Percentiles rank a stretch among this genome's conserved stretches.
Evolutionary conservation across 2,113 vertebrate genomes (phyloP).

Genomic region (Pygoscelis antarcticus): DNA sequence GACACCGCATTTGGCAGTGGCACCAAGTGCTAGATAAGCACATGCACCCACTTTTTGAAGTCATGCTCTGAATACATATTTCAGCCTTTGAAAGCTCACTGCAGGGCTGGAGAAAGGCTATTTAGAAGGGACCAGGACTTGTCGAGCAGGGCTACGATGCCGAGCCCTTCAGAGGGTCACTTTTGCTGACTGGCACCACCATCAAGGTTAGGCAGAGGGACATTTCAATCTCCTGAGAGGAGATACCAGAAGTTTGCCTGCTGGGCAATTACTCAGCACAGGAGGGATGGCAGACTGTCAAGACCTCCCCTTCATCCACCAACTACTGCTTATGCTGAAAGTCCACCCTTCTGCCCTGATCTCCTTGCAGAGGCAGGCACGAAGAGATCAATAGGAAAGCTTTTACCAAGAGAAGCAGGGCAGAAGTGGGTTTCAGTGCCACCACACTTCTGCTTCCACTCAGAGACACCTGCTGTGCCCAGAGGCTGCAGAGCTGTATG

Average conservation of each 20-base stretch:
- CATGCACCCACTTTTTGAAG: neutral
- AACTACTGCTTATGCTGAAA: neutral
- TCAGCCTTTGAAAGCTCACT: neutral
- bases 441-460: neutral
- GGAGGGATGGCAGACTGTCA: neutral
- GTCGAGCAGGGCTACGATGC: accelerated
- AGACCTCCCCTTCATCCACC: neutral
- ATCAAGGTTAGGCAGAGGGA: neutral
- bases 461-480: neutral
- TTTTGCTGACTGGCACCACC: neutral
- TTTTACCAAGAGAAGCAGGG: neutral
- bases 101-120: neutral
- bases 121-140: neutral
- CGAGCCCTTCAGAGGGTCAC: accelerated
- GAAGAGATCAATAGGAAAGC: neutral
- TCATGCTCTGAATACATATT: neutral
- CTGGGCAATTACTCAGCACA: neutral
- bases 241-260: neutral
- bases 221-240: neutral
- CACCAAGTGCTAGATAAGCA: neutral
- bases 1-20: accelerated
- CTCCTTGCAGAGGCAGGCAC: neutral
- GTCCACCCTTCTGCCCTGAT: neutral
- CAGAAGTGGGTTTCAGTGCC: neutral
- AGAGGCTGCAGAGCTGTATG: neutral